These are phyloP conservation scores for Acrossocheilus wenchowensis DNA, from an alignment of 2,797 vertebrate species.

Conservation along the genomic window DNA sequence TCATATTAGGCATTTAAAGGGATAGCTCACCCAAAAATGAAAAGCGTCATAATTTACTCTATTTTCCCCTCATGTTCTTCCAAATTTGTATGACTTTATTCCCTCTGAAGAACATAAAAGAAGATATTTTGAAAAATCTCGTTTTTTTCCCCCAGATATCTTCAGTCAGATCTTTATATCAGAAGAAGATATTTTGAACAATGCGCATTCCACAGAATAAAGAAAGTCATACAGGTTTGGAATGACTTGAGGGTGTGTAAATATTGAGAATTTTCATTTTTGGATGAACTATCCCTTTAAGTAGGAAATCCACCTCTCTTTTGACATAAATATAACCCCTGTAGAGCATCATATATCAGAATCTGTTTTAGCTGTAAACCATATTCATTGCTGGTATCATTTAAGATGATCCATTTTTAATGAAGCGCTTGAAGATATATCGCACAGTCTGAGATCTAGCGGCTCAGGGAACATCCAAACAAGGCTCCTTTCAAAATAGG, in stretches of 20 bases:
- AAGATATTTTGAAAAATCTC: not conserved
- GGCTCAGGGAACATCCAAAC: not conserved
- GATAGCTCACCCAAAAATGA: not conserved
- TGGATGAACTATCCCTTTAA: not conserved
- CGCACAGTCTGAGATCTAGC: not conserved
- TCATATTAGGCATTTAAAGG: not conserved
- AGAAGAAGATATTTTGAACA: not conserved
- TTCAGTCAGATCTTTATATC: not conserved
- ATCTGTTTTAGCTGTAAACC: conserved; percentile 32
- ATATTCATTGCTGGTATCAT: conserved; percentile 33
- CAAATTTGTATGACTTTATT: not conserved
- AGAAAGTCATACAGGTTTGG: not conserved
- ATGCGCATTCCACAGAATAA: not conserved
- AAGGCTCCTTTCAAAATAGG: conserved; percentile 18
- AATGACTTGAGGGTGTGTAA: not conserved
- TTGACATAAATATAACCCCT: not conserved
- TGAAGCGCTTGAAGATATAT: conserved; percentile 33
- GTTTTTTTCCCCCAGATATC: not conserved
- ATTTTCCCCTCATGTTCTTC: not conserved
- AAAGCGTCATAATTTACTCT: not conserved
- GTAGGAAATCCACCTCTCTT: not conserved
- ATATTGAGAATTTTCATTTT: not conserved
- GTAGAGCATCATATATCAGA: conserved; percentile 23
- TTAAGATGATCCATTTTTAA: conserved; percentile 41
- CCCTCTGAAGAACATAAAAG: not conserved